Percentiles rank a stretch among this genome's conserved stretches.
These are phyloP conservation scores for Ischnus inquisitorius DNA, from an alignment of 2,888 invertebrate genomes.

Conservation along the genomic window DNA sequence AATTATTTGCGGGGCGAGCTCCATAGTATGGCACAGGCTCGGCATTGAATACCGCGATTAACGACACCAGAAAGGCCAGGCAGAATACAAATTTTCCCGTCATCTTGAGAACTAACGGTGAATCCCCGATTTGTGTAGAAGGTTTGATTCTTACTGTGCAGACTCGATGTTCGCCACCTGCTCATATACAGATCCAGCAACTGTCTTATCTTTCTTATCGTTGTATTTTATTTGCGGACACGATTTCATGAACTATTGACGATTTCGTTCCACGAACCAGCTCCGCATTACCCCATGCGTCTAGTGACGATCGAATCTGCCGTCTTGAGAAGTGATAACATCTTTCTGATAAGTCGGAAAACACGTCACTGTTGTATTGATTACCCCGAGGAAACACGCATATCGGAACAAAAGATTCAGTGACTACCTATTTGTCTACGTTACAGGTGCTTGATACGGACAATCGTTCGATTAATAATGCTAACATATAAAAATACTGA, in stretches of 20 bases:
- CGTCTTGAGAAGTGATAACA: background rate
- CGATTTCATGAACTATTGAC: background rate
- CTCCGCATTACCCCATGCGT: background rate
- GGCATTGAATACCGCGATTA: background rate
- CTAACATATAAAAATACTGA: background rate
- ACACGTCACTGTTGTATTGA: background rate
- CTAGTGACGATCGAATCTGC: background rate
- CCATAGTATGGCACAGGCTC: background rate
- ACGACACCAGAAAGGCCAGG: background rate
- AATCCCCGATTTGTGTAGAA: background rate
- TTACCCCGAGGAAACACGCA: background rate
- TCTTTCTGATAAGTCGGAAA: background rate
- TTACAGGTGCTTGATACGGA: background rate
- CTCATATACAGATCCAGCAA: background rate
- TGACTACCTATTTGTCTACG: background rate
- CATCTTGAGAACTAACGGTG: background rate
- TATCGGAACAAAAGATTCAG: background rate
- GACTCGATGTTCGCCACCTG: background rate
- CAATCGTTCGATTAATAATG: background rate
- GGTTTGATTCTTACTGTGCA: background rate
- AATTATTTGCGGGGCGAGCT: slow-evolving; percentile 3
- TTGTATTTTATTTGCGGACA: background rate
- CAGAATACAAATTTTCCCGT: background rate
- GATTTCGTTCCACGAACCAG: background rate
- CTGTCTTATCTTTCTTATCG: background rate